Conservation (phyloP, 1,140 invertebrate species). For the Heliconius hermathena region DNA sequence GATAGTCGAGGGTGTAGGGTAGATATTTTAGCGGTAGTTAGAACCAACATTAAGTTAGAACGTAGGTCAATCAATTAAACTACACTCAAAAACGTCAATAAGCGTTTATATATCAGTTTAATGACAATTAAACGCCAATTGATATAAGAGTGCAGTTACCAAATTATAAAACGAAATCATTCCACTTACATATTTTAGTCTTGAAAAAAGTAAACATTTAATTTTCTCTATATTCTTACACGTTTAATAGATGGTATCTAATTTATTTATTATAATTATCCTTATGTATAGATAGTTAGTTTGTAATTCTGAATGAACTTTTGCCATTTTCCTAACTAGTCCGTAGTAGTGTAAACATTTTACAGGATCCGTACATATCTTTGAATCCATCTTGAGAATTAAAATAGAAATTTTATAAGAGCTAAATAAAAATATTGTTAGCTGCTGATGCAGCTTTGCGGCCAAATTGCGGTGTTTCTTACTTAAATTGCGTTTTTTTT, state of each 20-base stretch:
- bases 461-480: slow-evolving; percentile 19
- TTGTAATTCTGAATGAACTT: neutral
- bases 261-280: slow-evolving; percentile 8
- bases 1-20: neutral
- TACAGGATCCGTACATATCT: slow-evolving; percentile 54
- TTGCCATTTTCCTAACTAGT: slow-evolving; percentile 48
- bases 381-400: slow-evolving; percentile 46
- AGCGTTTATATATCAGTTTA: neutral
- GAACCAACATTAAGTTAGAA: neutral
- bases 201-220: neutral
- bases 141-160: neutral
- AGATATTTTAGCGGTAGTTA: neutral
- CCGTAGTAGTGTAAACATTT: slow-evolving; percentile 42
- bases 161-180: neutral
- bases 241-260: neutral
- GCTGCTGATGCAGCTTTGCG: slow-evolving; percentile 32
- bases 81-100: neutral
- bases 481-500: slow-evolving; percentile 29
- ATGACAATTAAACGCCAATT: neutral
- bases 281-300: slow-evolving; percentile 13
- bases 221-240: slow-evolving; percentile 4
- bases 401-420: slow-evolving; percentile 35
- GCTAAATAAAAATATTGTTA: slow-evolving; percentile 34
- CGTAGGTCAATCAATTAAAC: neutral
- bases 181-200: neutral